phyloP scores from a whole-genome alignment of 2,797 vertebrate species.

The Parotocinclus haroldoi region DNA sequence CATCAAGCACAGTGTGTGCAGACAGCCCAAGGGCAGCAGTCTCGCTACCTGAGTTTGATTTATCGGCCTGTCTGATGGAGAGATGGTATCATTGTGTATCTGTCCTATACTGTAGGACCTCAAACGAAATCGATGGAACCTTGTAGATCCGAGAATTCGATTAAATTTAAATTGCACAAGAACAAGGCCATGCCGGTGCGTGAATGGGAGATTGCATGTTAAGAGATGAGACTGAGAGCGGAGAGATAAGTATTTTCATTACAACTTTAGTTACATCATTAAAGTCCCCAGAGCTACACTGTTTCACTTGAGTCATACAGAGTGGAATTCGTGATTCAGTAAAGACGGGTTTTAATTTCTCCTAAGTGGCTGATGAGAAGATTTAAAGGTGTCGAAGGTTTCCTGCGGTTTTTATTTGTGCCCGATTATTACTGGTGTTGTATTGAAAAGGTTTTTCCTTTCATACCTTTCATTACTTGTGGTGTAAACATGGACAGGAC shows the following conservation, averaged over 20 bases:
- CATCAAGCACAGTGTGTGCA: constrained; percentile 31
- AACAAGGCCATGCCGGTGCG: background rate
- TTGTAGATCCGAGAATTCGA: constrained; percentile 43
- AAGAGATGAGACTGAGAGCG: background rate
- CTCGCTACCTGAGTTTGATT: constrained; percentile 41
- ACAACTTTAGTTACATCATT: background rate
- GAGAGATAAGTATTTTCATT: background rate
- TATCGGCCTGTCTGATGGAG: constrained; percentile 33
- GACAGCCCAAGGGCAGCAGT: constrained; percentile 45
- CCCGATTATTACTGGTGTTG: too few relatives aligned
- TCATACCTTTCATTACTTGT: too few relatives aligned
- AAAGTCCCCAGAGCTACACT: background rate
- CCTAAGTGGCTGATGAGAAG: too few relatives aligned
- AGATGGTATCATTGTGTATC: constrained; percentile 40
- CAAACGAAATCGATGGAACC: constrained; percentile 40
- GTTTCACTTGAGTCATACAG: background rate
- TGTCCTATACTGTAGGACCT: constrained; percentile 35
- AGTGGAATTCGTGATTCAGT: background rate
- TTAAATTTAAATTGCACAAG: constrained; percentile 36
- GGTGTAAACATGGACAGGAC: too few relatives aligned
- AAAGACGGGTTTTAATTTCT: too few relatives aligned
- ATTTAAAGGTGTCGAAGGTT: too few relatives aligned
- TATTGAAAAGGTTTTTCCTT: too few relatives aligned
- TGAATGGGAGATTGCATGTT: background rate
- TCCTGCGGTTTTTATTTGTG: too few relatives aligned